Conservation (phyloP, 2,797 vertebrate species). For the Chaunax sp. region DNA sequence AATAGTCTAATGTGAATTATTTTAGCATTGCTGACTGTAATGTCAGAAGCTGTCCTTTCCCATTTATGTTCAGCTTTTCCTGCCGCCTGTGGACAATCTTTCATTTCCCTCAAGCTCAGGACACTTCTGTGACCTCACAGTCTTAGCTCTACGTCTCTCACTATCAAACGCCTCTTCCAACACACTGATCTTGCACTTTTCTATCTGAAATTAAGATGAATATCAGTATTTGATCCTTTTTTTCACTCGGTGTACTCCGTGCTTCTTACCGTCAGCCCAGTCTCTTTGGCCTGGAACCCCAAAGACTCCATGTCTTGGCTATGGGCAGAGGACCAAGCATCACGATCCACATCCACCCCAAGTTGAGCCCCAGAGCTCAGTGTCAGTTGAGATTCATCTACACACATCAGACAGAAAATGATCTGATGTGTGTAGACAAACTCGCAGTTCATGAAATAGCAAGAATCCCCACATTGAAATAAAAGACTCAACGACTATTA, state of each 20-base stretch:
- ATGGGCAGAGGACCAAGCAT: conserved; percentile 51
- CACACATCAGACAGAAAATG: conserved; percentile 58
- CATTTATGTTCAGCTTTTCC: conserved; percentile 32
- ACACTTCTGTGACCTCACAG: conserved; percentile 41
- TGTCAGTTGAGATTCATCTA: conserved; percentile 56
- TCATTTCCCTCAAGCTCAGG: conserved; percentile 23
- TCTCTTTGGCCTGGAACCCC: conserved; percentile 30
- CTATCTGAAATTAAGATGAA: conserved; percentile 36
- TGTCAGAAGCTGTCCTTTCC: conserved; percentile 48
- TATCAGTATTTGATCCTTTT: conserved; percentile 38
- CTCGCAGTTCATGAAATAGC: conserved; percentile 51
- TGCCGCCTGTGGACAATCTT: conserved; percentile 37
- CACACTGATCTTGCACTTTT: conserved; percentile 33
- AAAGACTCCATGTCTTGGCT: conserved; percentile 39
- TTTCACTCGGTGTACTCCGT: conserved; percentile 8
- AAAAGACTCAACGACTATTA: conserved; percentile 21
- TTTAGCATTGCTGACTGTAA: conserved; percentile 45
- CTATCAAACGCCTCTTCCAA: conserved; percentile 16
- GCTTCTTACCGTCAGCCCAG: conserved; percentile 41
- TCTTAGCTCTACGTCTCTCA: conserved; percentile 1
- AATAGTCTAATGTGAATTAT: conserved; percentile 51
- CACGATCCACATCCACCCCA: conserved; percentile 44
- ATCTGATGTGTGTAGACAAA: conserved; percentile 69
- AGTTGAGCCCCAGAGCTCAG: conserved; percentile 32
- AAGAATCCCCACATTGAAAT: neutral